Conservation (phyloP, 2,797 vertebrate genomes). For the Amazona ochrocephala region DNA sequence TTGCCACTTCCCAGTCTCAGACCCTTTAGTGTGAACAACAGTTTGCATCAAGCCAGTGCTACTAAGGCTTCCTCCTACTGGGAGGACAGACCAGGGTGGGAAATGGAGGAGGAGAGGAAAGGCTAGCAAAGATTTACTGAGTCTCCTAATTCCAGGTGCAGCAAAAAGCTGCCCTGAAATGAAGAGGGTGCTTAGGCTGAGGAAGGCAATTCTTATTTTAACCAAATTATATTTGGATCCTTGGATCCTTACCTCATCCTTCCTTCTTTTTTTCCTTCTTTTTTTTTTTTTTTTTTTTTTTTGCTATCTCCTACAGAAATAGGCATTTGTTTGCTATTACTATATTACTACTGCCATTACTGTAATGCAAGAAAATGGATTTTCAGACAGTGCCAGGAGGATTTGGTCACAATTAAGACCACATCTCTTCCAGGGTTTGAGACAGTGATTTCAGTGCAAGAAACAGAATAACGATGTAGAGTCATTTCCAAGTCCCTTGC, state of each 20-base stretch:
- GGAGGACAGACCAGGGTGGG: not conserved
- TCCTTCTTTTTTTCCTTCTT: rapidly evolving
- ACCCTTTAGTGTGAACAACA: not conserved
- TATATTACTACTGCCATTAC: not conserved
- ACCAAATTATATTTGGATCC: not conserved
- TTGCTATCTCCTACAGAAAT: not conserved
- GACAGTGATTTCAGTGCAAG: not conserved
- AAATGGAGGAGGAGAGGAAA: not conserved
- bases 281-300: not conserved
- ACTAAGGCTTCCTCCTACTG: not conserved
- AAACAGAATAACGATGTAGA: not conserved
- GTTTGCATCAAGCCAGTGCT: not conserved
- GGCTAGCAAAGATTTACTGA: not conserved
- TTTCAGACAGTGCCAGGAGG: not conserved
- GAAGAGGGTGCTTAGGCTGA: not conserved
- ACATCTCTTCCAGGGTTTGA: not conserved
- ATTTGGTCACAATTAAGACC: not conserved
- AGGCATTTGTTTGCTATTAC: not conserved
- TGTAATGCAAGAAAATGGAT: not conserved
- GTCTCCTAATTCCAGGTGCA: not conserved
- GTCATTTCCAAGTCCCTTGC: not conserved
- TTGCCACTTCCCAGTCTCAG: not conserved
- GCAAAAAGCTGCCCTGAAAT: not conserved
- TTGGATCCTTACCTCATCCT: not conserved
- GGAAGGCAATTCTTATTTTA: not conserved